These are phyloP conservation scores for Urophycis tenuis DNA, from an alignment of 2,797 vertebrate genomes.

Conservation along the genomic window DNA sequence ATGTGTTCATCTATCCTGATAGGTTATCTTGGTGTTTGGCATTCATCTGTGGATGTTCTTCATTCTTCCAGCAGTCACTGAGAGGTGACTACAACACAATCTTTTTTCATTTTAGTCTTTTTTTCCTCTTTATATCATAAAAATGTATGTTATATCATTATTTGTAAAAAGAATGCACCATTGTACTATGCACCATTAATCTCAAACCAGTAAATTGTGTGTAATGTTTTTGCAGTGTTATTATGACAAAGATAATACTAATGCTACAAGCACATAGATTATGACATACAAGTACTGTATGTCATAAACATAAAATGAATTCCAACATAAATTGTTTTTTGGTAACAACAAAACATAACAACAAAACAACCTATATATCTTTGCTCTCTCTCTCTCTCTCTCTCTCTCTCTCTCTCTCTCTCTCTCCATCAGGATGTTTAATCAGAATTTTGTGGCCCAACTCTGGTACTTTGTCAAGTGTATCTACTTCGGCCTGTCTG, in stretches of 20 bases:
- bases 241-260: neutral
- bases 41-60: conserved; percentile 98
- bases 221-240: neutral
- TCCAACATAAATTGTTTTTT: neutral
- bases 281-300: neutral
- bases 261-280: neutral
- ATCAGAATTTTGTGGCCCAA: conserved; percentile 87
- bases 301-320: neutral
- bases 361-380: neutral
- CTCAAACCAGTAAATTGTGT: neutral
- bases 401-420: too few species aligned
- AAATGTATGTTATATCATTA: neutral
- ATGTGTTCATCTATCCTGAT: neutral
- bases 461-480: conserved; percentile 98
- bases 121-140: neutral
- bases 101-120: too few species aligned
- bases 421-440: conserved; percentile 79
- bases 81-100: conserved; percentile 68
- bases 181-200: neutral
- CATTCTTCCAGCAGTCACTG: conserved; percentile 85
- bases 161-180: neutral
- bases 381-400: neutral
- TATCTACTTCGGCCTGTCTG: conserved; percentile 89
- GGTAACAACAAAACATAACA: too few species aligned
- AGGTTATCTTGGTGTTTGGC: conserved; percentile 79